Conservation (phyloP, 2,113 vertebrate genomes). For the Colinus virginianus region DNA sequence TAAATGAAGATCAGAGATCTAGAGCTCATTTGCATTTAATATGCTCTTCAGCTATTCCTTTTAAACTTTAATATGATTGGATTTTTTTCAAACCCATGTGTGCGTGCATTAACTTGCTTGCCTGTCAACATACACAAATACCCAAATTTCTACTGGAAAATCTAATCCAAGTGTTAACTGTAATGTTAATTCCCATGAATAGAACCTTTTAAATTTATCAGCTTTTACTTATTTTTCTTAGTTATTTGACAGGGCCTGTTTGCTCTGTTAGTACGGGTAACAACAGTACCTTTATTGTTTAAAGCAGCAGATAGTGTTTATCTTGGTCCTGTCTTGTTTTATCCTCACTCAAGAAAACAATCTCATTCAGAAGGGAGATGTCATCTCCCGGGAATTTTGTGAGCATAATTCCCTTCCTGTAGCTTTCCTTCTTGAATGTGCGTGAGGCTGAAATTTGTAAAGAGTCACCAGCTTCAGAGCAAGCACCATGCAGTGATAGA, state of each 20-base stretch:
- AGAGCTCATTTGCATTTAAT: constrained; percentile 45
- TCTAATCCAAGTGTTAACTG: not conserved
- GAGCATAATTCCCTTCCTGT: not conserved
- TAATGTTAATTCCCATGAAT: constrained; percentile 9
- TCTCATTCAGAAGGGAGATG: not conserved
- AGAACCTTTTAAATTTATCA: not conserved
- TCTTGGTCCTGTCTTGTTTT: not conserved
- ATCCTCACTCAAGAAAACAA: not conserved
- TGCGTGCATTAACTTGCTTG: not conserved
- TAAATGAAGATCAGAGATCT: constrained; percentile 32
- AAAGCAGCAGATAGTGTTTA: not conserved
- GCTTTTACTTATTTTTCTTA: constrained; percentile 19
- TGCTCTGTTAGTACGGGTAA: not conserved
- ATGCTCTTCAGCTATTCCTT: constrained; percentile 37
- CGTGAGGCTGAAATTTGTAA: not conserved
- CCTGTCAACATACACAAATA: constrained; percentile 21
- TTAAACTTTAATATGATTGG: constrained; percentile 2
- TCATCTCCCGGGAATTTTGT: not conserved
- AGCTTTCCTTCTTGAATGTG: not conserved
- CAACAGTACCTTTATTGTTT: constrained; percentile 9
- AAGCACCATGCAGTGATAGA: accelerated
- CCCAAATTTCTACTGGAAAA: not conserved
- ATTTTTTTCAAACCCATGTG: constrained; percentile 29
- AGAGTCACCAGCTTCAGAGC: not conserved
- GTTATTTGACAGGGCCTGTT: not conserved